Evolutionary conservation across 2,888 invertebrate genomes (phyloP).

Genomic region (Noctuana brunneofusca): DNA sequence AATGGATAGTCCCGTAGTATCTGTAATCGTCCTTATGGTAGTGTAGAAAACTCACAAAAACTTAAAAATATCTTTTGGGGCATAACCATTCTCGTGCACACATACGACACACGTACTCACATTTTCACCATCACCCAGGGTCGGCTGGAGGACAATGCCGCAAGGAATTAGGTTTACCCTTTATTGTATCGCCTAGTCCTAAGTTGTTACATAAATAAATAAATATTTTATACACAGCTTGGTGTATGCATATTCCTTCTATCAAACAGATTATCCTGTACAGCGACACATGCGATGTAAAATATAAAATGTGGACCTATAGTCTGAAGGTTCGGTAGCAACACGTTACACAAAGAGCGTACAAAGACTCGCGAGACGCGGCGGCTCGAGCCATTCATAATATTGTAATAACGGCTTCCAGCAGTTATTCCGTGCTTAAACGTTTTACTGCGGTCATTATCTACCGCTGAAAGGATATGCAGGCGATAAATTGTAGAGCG

Average conservation of each 20-base stretch:
- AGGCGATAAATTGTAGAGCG: constrained; percentile 77
- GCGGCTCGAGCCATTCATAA: constrained; percentile 78
- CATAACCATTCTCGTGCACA: too few species aligned
- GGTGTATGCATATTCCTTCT: not conserved
- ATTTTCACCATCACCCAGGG: too few species aligned
- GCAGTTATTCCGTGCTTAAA: constrained; percentile 82
- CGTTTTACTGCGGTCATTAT: constrained; percentile 83
- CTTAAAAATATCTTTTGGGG: too few species aligned
- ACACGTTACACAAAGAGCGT: constrained; percentile 44
- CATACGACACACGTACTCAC: too few species aligned
- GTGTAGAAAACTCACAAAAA: too few species aligned
- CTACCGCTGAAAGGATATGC: constrained; percentile 83
- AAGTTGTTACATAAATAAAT: too few species aligned
- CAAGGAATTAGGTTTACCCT: too few species aligned
- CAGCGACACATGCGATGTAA: not conserved
- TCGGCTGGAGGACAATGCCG: too few species aligned
- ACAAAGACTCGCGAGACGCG: constrained; percentile 49
- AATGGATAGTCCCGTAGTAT: too few species aligned
- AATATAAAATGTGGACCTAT: constrained; percentile 1
- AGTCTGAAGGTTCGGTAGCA: constrained; percentile 24
- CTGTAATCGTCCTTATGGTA: too few species aligned
- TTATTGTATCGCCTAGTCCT: too few species aligned
- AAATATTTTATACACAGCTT: too few species aligned
- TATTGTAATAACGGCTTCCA: constrained; percentile 82
- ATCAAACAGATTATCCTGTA: not conserved